phyloP scores from a whole-genome alignment of 2,797 vertebrate species.

The Borostomias antarcticus region DNA sequence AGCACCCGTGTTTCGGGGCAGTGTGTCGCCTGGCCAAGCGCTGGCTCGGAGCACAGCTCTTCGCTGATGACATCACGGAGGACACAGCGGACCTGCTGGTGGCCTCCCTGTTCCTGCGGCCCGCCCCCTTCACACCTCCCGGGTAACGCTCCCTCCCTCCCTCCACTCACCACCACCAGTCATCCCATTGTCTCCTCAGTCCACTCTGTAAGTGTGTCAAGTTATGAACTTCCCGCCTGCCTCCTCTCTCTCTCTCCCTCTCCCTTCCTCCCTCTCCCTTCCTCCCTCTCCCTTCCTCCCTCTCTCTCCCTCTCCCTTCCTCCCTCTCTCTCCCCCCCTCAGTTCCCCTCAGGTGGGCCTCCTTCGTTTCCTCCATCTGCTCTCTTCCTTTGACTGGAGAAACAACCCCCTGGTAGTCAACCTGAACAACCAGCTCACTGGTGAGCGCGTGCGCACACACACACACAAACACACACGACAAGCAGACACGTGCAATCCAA shows the following conservation, averaged over 20 bases:
- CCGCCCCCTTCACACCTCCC: constrained; percentile 87
- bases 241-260: neutral
- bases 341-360: constrained; percentile 96
- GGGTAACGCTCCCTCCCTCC: constrained; percentile 72
- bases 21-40: constrained; percentile 91
- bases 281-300: neutral
- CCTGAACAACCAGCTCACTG: constrained; percentile 86
- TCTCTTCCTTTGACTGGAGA: constrained; percentile 94
- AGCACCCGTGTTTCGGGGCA: constrained; percentile 85
- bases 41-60: constrained; percentile 92
- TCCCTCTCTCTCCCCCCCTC: constrained; percentile 30
- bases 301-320: neutral
- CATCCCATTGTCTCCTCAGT: neutral
- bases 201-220: too few relatives aligned
- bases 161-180: fast-evolving
- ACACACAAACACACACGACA: constrained; percentile 39
- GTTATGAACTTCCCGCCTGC: neutral
- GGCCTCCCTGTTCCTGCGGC: constrained; percentile 88
- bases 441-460: constrained; percentile 61
- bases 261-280: neutral
- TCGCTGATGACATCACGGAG: constrained; percentile 81
- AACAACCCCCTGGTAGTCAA: constrained; percentile 92
- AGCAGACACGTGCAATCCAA: too few relatives aligned
- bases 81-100: constrained; percentile 90
- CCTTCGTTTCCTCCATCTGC: constrained; percentile 89